These are phyloP conservation scores for Lepas anatifera DNA, from an alignment of 2,888 invertebrate genomes.

Conservation along the genomic window DNA sequence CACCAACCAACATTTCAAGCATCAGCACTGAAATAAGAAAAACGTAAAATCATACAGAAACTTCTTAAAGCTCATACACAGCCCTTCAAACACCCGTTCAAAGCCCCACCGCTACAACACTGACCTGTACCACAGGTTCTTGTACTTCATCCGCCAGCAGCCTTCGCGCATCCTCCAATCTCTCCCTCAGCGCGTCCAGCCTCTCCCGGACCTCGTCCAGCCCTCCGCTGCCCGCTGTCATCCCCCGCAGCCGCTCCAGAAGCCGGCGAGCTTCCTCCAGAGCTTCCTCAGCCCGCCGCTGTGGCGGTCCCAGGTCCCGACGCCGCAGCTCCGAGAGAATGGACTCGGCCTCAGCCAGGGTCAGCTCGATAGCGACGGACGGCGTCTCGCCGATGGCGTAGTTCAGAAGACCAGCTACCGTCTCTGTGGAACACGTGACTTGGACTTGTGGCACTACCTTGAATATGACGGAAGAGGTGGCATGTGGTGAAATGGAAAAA, in stretches of 20 bases:
- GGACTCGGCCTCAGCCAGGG: conserved; percentile 33
- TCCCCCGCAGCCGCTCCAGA: conserved; percentile 26
- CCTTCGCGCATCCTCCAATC: not conserved
- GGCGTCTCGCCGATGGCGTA: conserved; percentile 29
- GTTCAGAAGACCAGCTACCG: conserved; percentile 28
- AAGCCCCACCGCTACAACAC: no score
- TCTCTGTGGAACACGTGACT: conserved; percentile 28
- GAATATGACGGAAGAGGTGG: no score
- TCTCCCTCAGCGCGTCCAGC: conserved; percentile 24
- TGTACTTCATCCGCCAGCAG: conserved; percentile 7
- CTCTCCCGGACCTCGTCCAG: conserved; percentile 27
- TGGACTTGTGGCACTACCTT: no score
- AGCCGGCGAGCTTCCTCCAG: conserved; percentile 25
- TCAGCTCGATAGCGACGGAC: conserved; percentile 30
- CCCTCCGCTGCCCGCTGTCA: conserved; percentile 21
- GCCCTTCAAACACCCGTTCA: no score
- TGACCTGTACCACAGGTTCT: not conserved
- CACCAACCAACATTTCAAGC: no score
- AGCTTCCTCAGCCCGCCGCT: conserved; percentile 27
- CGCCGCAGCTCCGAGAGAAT: conserved; percentile 32
- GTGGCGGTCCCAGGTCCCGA: conserved; percentile 29
- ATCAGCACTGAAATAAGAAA: no score
- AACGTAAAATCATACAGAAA: no score
- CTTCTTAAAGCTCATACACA: no score
- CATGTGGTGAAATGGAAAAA: no score